phyloP scores from a whole-genome alignment of 2,888 invertebrate genomes.

The Troides aeacus region DNA sequence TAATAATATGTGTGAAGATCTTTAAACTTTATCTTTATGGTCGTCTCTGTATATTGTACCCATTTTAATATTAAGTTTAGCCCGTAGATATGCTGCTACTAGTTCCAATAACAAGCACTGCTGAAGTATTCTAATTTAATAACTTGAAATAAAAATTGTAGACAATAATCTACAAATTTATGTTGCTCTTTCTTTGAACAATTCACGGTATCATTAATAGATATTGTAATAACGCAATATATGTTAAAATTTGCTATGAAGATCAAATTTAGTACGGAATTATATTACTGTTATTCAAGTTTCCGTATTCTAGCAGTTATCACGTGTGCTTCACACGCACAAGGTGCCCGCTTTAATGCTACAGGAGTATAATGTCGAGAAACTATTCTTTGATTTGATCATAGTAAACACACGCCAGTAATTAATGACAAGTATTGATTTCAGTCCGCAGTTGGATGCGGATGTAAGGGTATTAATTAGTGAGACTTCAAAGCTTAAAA shows the following conservation, averaged over 20 bases:
- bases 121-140: too few species aligned
- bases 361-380: too few species aligned
- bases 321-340: constrained; percentile 90
- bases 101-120: too few species aligned
- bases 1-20: too few species aligned
- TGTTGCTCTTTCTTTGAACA: neutral
- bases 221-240: neutral
- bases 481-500: neutral
- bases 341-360: constrained; percentile 86
- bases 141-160: too few species aligned
- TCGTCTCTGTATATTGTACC: too few species aligned
- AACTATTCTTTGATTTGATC: neutral
- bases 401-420: neutral
- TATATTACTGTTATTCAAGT: constrained; percentile 46
- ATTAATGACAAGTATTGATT: neutral
- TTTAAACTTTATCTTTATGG: too few species aligned
- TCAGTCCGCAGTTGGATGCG: neutral
- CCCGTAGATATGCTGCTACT: too few species aligned
- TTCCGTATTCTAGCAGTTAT: constrained; percentile 89
- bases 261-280: neutral
- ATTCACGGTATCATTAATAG: neutral
- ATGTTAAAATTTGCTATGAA: neutral
- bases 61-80: too few species aligned
- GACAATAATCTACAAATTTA: too few species aligned
- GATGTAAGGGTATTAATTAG: neutral